Evolutionary conservation across 64 coral and sea anemone genomes (phyloP).

Genomic region (Dendronephthya gigantea): DNA sequence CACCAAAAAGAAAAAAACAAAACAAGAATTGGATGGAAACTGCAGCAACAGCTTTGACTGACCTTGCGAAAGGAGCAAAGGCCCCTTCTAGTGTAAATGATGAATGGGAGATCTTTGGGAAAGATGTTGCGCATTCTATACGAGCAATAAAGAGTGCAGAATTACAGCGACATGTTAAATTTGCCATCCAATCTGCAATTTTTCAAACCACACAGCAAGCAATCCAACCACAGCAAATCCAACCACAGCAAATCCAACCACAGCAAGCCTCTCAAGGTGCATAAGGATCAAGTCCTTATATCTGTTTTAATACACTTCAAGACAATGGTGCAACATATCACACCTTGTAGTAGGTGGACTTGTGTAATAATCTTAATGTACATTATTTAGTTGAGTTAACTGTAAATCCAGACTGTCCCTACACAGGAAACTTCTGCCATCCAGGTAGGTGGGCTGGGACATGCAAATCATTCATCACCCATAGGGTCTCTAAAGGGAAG

Average conservation of each 20-base stretch:
- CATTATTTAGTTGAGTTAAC: too few species aligned
- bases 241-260: not conserved
- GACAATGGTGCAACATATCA: not conserved
- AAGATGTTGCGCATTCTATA: conserved; percentile 6
- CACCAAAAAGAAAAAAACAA: not conserved
- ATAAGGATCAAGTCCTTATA: not conserved
- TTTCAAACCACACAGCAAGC: conserved; percentile 18
- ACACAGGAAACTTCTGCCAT: too few species aligned
- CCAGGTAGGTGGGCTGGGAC: too few species aligned
- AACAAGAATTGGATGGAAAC: not conserved
- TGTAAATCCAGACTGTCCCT: too few species aligned
- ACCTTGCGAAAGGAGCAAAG: not conserved
- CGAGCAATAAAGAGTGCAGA: not conserved
- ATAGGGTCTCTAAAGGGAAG: too few species aligned
- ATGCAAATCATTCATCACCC: too few species aligned
- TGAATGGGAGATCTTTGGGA: conserved; percentile 11
- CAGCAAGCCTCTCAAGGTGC: conserved; percentile 18
- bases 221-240: not conserved
- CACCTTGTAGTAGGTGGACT: not conserved
- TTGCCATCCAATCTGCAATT: conserved; percentile 10
- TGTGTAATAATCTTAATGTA: too few species aligned
- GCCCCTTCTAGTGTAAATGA: not conserved
- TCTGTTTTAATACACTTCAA: not conserved
- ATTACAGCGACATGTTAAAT: not conserved
- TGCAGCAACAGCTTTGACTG: not conserved